These are phyloP conservation scores for Pangasianodon hypophthalmus DNA, from an alignment of 2,113 vertebrate species.

Conservation along the genomic window DNA sequence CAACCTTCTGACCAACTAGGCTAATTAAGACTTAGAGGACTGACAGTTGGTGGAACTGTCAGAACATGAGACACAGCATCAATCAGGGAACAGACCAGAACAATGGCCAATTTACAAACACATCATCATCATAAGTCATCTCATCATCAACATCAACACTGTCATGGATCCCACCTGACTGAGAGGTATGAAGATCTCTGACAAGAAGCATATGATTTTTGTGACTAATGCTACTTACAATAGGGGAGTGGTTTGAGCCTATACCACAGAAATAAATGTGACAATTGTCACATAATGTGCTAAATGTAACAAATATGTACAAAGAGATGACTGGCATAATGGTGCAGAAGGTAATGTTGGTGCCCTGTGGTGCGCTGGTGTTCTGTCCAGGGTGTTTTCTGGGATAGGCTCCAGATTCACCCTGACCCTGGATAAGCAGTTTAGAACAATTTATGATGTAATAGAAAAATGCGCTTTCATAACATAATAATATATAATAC, in stretches of 20 bases:
- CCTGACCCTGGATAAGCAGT: background rate
- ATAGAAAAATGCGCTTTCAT: background rate
- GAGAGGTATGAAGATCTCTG: conserved; percentile 53
- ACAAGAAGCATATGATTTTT: background rate
- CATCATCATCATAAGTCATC: conserved; percentile 53
- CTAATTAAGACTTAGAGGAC: background rate
- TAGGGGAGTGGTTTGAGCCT: background rate
- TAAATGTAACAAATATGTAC: background rate
- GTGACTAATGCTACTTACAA: background rate
- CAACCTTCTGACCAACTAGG: background rate
- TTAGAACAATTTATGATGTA: background rate
- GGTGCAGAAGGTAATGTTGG: background rate
- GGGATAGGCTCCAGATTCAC: background rate
- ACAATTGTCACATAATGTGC: background rate
- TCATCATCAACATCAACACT: conserved; percentile 33
- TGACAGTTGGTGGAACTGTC: background rate
- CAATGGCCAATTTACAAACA: conserved; percentile 38
- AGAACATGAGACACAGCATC: background rate
- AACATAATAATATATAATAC: background rate
- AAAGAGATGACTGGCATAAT: background rate
- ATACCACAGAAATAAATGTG: background rate
- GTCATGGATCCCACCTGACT: conserved; percentile 48
- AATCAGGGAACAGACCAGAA: conserved; percentile 46
- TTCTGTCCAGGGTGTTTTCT: background rate
- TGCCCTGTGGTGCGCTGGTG: background rate